These are phyloP conservation scores for Canis aureus DNA, from an alignment of 2,113 vertebrate species.

Conservation along the genomic window DNA sequence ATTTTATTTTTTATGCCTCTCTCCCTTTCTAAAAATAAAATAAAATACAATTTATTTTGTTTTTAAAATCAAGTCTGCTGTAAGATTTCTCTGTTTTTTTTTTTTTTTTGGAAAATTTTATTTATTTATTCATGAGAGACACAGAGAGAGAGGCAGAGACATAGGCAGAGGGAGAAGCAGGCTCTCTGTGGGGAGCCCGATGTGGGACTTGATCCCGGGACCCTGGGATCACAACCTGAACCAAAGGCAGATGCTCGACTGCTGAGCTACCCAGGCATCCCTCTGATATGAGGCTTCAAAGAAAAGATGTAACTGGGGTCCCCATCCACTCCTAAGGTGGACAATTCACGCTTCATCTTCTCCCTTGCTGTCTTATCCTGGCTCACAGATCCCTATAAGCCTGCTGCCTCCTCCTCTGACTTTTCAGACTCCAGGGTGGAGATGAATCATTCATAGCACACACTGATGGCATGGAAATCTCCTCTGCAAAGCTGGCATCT, in stretches of 20 bases:
- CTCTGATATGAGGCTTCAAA: not conserved
- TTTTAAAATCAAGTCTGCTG: not conserved
- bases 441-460: not conserved
- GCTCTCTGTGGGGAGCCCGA: too few species aligned
- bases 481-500: not conserved
- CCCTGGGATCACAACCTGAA: too few species aligned
- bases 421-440: not conserved
- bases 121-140: too few species aligned
- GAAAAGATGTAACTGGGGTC: not conserved
- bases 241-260: too few species aligned
- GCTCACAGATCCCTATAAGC: not conserved
- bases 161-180: too few species aligned
- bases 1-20: too few species aligned
- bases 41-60: not conserved
- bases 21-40: not conserved
- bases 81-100: too few species aligned
- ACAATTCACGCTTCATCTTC: accelerated
- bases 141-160: too few species aligned
- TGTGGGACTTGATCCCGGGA: too few species aligned
- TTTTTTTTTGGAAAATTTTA: too few species aligned
- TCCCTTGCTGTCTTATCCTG: not conserved
- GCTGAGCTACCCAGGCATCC: too few species aligned
- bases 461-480: not conserved
- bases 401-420: not conserved
- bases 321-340: not conserved